These are phyloP conservation scores for Heliconius himera DNA, from an alignment of 1,140 invertebrate genomes.

Conservation along the genomic window DNA sequence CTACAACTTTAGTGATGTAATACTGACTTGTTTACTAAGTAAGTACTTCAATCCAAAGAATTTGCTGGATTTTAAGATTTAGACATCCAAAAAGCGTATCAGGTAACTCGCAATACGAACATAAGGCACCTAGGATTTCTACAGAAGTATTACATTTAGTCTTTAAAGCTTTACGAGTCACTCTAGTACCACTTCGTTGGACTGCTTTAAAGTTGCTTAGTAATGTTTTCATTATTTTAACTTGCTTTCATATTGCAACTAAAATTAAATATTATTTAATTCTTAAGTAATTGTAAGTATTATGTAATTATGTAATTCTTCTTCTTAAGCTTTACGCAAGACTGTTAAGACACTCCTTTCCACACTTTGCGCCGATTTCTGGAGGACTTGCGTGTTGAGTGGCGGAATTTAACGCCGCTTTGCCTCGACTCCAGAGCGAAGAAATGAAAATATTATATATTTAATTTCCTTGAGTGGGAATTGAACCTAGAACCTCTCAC, in stretches of 20 bases:
- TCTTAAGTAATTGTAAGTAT: too few relatives aligned
- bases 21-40: background rate
- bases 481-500: too few relatives aligned
- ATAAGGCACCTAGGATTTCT: background rate
- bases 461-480: too few relatives aligned
- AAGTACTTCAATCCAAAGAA: background rate
- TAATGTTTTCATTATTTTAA: slow-evolving; percentile 14
- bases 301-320: too few relatives aligned
- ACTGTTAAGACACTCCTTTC: too few relatives aligned
- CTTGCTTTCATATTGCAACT: background rate
- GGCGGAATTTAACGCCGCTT: too few relatives aligned
- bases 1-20: background rate
- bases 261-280: background rate
- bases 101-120: background rate
- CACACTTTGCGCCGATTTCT: too few relatives aligned
- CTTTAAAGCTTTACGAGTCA: slow-evolving; percentile 7
- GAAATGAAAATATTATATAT: too few relatives aligned
- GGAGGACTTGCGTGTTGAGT: too few relatives aligned
- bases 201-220: background rate
- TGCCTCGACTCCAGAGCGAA: too few relatives aligned
- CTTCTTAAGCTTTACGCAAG: too few relatives aligned
- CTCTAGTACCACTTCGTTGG: background rate
- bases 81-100: background rate
- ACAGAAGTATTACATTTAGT: background rate
- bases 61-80: background rate